phyloP scores from a whole-genome alignment of 1,140 invertebrate genomes.

The Druon quercuslanigerum region DNA sequence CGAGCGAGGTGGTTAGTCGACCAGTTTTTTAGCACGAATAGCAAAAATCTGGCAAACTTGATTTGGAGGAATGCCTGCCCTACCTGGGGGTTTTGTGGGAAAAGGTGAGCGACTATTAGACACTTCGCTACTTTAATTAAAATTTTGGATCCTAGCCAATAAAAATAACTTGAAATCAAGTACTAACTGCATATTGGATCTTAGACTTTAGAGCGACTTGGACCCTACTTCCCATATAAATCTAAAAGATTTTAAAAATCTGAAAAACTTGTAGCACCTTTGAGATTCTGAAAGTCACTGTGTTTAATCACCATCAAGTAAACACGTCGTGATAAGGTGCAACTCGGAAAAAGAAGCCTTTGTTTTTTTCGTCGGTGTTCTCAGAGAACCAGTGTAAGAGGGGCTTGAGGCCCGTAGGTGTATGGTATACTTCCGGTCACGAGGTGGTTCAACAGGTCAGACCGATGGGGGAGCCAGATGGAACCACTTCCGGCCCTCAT shows the following conservation, averaged over 20 bases:
- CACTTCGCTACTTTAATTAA: too few relatives aligned
- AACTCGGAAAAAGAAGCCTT: slow-evolving; percentile 66
- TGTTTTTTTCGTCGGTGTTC: slow-evolving; percentile 60
- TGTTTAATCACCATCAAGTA: slow-evolving; percentile 54
- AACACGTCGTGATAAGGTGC: slow-evolving; percentile 65
- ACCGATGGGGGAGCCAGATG: slow-evolving; percentile 73
- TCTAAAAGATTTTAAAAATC: not conserved
- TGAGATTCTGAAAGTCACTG: not conserved
- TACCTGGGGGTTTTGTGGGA: too few relatives aligned
- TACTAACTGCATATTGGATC: too few relatives aligned
- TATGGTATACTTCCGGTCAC: slow-evolving; percentile 74
- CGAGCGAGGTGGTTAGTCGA: too few relatives aligned
- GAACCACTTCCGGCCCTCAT: slow-evolving; percentile 72
- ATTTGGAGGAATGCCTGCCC: too few relatives aligned
- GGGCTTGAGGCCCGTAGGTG: slow-evolving; percentile 63
- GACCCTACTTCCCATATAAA: not conserved
- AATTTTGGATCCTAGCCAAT: too few relatives aligned
- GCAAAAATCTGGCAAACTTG: too few relatives aligned
- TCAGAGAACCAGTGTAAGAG: slow-evolving; percentile 43
- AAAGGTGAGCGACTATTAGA: too few relatives aligned
- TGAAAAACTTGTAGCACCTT: not conserved
- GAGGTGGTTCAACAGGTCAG: slow-evolving; percentile 77
- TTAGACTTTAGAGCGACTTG: too few relatives aligned
- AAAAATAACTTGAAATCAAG: too few relatives aligned
- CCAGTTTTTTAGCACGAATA: too few relatives aligned